Evolutionary conservation across 2,888 invertebrate genomes (phyloP), one percentile per base, ranked within the genome.

Genomic region (Argyra leucocephala): DNA sequence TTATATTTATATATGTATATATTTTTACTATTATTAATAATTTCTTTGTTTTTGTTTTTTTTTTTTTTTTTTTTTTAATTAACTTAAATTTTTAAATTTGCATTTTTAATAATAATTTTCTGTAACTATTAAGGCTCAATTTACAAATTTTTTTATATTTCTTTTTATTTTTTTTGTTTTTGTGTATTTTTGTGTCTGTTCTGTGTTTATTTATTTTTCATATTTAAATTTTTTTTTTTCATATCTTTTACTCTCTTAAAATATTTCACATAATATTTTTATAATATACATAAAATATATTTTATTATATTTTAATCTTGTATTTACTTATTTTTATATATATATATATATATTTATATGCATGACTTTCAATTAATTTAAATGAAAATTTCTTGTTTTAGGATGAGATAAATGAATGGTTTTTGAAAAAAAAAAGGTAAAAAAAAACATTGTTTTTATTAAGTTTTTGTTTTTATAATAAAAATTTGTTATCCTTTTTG

Each of bases 171-270:
- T 65, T 65, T 4, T 23, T 59, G n/a, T n/a, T n/a, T n/a, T n/a
- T n/a, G n/a, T n/a, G n/a, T n/a, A n/a, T n/a, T n/a, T n/a, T n/a
- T n/a, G n/a, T n/a, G n/a, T n/a, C n/a, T n/a, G n/a, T n/a, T n/a
- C n/a, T n/a, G n/a, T 66, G 64, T 69, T 66, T 65, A 67, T 67
- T 66, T 68, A 69, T 67, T 67, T 67, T 69, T 69, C 66, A 69
- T 66, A 67, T 66, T 69, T 66, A 67, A 65, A 22, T 62, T 66
- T 61, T 48, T 18, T 31, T 48, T 48, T 18, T 48, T 48, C 48
- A n/a, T 63, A 26, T 26, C 10, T 31, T 6, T 31, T 31, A 31
- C 31, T 31, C 31, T 31, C 31, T 31, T 31, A 10, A 6, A 6
- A 26, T 6, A 6, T 26, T 26, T 31, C 5, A 37, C 62, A 22